Evolutionary conservation across 2,113 vertebrate genomes (phyloP).

Genomic region (Oceanites oceanicus): DNA sequence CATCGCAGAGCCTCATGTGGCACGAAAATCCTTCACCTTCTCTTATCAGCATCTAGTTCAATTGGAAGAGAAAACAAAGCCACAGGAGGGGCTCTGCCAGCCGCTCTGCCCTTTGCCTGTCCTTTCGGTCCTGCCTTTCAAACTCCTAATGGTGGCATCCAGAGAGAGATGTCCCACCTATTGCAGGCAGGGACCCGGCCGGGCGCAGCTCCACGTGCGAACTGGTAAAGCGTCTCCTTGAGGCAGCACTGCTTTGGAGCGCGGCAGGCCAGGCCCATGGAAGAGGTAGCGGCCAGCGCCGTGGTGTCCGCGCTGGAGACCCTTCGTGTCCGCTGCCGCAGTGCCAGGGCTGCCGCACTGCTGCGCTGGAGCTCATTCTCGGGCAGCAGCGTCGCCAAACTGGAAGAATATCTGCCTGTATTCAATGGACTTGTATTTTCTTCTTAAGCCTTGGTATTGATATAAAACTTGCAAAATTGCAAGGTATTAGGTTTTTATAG

Average conservation of each 20-base stretch:
- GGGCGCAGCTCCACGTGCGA: rapidly evolving
- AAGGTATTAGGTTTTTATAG: background rate
- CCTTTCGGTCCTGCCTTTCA: background rate
- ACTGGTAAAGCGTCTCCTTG: rapidly evolving
- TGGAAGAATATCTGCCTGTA: background rate
- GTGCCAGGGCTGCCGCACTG: background rate
- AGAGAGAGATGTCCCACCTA: background rate
- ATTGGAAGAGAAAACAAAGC: background rate
- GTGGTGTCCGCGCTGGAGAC: background rate
- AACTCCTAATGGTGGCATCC: background rate
- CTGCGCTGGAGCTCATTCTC: background rate
- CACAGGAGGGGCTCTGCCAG: background rate
- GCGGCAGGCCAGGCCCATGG: background rate
- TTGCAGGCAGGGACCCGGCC: background rate
- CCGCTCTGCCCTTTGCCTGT: background rate
- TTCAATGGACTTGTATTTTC: background rate
- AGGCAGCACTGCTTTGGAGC: background rate
- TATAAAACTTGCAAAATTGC: constrained; percentile 9
- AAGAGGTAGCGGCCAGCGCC: rapidly evolving
- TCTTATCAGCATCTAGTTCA: background rate
- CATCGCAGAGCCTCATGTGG: background rate
- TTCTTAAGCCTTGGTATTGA: background rate
- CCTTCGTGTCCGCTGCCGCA: rapidly evolving
- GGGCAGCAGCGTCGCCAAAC: background rate
- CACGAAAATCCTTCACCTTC: background rate